Evolutionary conservation across 1,140 invertebrate species (phyloP).

Genomic region (Dinothrombium tinctorium): DNA sequence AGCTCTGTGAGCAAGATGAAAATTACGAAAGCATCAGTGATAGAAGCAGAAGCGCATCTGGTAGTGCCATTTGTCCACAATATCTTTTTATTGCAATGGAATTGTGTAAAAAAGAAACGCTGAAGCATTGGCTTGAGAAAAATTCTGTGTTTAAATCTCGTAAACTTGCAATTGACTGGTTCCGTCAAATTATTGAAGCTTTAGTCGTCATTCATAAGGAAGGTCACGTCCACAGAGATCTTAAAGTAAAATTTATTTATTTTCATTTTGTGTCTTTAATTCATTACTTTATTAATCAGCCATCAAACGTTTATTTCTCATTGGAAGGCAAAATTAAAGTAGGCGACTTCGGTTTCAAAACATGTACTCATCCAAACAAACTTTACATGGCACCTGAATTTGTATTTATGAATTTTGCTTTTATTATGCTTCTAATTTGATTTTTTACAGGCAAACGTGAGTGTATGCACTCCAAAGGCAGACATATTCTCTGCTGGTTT

Average conservation of each 20-base stretch:
- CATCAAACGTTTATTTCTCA: conserved; percentile 88
- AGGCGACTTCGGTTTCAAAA: conserved; percentile 85
- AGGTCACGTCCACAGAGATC: conserved; percentile 74
- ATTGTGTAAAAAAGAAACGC: conserved; percentile 59
- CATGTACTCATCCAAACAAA: conserved; percentile 44
- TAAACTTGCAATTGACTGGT: conserved; percentile 42
- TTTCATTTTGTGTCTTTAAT: too few species aligned
- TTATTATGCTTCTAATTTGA: too few species aligned
- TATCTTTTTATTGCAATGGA: conserved; percentile 96
- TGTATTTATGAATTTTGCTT: too few species aligned
- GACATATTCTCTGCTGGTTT: conserved; percentile 88
- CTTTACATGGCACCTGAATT: conserved; percentile 97
- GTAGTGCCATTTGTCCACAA: too few species aligned
- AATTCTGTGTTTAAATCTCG: conserved; percentile 12
- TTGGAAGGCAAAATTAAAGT: conserved; percentile 71
- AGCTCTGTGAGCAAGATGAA: too few species aligned
- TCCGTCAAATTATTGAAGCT: conserved; percentile 74
- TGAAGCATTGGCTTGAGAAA: conserved; percentile 60
- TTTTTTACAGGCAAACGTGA: too few species aligned
- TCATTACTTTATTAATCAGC: too few species aligned
- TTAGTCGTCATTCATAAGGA: conserved; percentile 81
- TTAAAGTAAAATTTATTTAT: too few species aligned
- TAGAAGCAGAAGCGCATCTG: too few species aligned
- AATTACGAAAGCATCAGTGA: too few species aligned
- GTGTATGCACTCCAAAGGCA: conserved; percentile 82